Evolutionary conservation across 2,888 invertebrate species (phyloP), one percentile per base, ranked within the genome.

Genomic region (Microctonus aethiopoides): DNA sequence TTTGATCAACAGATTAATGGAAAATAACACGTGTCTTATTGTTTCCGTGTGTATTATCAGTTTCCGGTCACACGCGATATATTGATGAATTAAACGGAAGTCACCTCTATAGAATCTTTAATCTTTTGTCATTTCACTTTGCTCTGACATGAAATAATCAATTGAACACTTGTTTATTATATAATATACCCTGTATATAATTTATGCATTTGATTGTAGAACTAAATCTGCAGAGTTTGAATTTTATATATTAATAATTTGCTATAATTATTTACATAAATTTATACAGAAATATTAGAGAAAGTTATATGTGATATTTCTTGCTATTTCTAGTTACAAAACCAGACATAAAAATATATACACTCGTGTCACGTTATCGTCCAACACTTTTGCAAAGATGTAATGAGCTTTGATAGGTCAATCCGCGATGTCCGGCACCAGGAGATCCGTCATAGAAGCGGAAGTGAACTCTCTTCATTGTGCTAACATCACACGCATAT

Each of bases 371-470:
- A 51, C 57, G 59, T 66, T 60, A 68, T 67, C 71, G 73, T 72
- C 69, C 72, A 72, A 73, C 72, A 72, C 71, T 72, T 75, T n/a
- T 29, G 57, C 57, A 57, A 57, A 57, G 57, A 34, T n/a, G 39
- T 77, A 79, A 84, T 80, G 78, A 84, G 80, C 75, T 73, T 77
- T 84, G 84, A 84, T 84, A 82, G 81, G 78, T 83, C 83, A 84
- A 84, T 84, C 81, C 81, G 80, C 80, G 74, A 83, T 84, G 80
- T 83, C 83, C 84, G 84, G 83, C 77, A n/a, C 76, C 80, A 76
- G 75, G 77, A 72, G 80, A 80, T 82, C 79, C 75, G 75, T 78
- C 76, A 78, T 72, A 75, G 76, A 76, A 81, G 76, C 82, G 81
- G 83, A 84, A 83, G 81, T 79, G 72, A 73, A 72, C 77, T 76